Conservation (phyloP, 2,113 vertebrate species). For the Hucho hucho region DNA sequence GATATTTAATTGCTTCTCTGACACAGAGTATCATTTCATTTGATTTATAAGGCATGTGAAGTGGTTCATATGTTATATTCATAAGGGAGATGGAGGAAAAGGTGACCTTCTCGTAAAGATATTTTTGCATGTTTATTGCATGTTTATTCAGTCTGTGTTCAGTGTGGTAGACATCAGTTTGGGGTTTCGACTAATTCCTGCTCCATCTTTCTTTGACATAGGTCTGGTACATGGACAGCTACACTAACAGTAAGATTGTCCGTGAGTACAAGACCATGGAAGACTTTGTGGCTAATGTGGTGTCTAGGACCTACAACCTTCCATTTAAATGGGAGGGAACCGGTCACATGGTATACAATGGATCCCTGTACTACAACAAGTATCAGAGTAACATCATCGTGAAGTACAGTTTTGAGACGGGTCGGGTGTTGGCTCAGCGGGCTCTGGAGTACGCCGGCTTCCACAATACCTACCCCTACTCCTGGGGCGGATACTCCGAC, state of each 20-base stretch:
- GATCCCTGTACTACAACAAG: conserved; percentile 98
- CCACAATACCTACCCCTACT: conserved; percentile 97
- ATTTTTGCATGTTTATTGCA: neutral
- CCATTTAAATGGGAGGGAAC: conserved; percentile 99
- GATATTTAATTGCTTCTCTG: neutral
- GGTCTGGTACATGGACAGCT: conserved; percentile 99
- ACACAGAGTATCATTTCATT: neutral
- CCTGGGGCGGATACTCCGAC: conserved; percentile 96
- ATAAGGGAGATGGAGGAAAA: neutral
- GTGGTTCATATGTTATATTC: neutral
- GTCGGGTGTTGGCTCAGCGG: conserved; percentile 87
- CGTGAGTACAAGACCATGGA: conserved; percentile 91
- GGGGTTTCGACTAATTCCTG: neutral
- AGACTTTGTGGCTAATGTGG: conserved; percentile 89
- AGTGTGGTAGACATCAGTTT: neutral
- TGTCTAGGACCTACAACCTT: conserved; percentile 94
- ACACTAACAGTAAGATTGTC: conserved; percentile 97
- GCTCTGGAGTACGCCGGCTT: conserved; percentile 95
- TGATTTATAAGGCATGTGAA: neutral
- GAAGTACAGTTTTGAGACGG: conserved; percentile 93
- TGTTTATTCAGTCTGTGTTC: neutral
- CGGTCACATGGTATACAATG: conserved; percentile 96
- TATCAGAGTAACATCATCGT: conserved; percentile 99
- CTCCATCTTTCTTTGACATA: conserved; percentile 44
- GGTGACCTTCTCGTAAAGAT: neutral